phyloP scores from a whole-genome alignment of 2,113 vertebrate species.

The Colius striatus region DNA sequence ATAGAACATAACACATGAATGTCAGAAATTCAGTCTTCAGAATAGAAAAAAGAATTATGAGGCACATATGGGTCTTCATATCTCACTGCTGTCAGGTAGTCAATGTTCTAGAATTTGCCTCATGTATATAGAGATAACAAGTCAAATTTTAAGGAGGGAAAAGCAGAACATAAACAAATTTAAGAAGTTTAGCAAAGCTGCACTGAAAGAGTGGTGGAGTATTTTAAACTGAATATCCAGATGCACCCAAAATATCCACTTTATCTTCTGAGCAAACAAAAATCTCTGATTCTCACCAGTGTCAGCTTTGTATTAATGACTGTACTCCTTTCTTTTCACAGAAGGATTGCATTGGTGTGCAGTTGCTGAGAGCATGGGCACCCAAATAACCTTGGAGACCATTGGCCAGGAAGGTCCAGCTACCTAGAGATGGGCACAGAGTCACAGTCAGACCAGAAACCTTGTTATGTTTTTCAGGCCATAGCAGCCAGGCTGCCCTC shows the following conservation, averaged over 20 bases:
- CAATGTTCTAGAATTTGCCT: background rate
- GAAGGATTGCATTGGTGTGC: background rate
- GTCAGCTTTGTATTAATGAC: background rate
- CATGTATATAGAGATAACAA: background rate
- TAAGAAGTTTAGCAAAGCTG: background rate
- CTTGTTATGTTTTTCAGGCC: background rate
- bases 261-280: background rate
- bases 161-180: background rate
- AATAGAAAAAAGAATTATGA: background rate
- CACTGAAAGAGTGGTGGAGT: background rate
- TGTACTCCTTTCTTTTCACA: background rate
- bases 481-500: background rate
- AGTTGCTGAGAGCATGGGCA: background rate
- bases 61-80: background rate
- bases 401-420: background rate
- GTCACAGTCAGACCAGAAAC: background rate
- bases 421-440: rapidly evolving
- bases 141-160: background rate
- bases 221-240: background rate
- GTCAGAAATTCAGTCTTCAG: background rate
- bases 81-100: background rate
- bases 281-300: background rate
- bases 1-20: background rate
- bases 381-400: background rate
- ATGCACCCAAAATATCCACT: background rate